phyloP scores from a whole-genome alignment of 2,113 vertebrate species.

The Gavialis gangeticus region DNA sequence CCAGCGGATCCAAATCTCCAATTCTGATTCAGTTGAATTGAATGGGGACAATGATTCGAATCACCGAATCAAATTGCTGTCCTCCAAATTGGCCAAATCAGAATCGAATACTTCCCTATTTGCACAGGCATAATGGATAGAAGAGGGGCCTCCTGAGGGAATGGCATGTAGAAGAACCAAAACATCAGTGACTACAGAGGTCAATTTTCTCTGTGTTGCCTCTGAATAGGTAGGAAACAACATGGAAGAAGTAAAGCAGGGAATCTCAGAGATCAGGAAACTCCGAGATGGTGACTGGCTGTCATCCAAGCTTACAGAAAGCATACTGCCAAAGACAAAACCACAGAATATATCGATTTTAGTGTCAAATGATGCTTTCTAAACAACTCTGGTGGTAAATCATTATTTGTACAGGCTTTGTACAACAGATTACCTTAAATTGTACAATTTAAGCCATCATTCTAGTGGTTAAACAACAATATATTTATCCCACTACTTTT shows the following conservation, averaged over 20 bases:
- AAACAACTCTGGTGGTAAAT: not conserved
- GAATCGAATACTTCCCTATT: no score
- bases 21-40: no score
- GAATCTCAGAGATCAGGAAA: not conserved
- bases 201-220: not conserved
- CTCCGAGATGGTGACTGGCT: not conserved
- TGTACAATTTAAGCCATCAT: not conserved
- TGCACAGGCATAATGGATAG: no score
- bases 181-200: not conserved
- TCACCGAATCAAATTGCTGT: no score
- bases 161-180: not conserved
- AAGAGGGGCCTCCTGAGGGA: not conserved
- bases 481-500: not conserved
- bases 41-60: no score
- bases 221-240: not conserved
- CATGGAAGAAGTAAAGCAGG: not conserved
- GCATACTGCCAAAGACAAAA: not conserved
- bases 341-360: slow-evolving; percentile 2
- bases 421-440: not conserved
- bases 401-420: slow-evolving; percentile 9
- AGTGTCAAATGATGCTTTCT: not conserved
- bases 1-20: no score
- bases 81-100: no score
- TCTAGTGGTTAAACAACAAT: slow-evolving; percentile 14
- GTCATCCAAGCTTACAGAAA: slow-evolving; percentile 4